Base-by-base conservation (phyloP, 1,140 invertebrate species). In the Amyelois transitella region DNA sequence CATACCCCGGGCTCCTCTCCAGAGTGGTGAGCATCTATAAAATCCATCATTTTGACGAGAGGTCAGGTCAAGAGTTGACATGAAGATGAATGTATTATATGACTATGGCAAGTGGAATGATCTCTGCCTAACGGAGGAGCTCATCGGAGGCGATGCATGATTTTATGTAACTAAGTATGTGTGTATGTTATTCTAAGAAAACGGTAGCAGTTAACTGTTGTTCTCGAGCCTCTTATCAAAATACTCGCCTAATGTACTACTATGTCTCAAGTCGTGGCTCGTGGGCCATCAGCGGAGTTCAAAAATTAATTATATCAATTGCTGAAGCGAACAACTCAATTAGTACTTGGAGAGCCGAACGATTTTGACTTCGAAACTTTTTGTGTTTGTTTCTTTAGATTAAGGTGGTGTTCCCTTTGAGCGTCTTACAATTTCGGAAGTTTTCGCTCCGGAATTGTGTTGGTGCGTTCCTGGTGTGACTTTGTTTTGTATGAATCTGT, bases 221-320 rank as follows among this genome's bases (percentile, higher is more conserved):
- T 63, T 65, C 68, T 66, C 68, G 5, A 5, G 25, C 25, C 32
- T 75, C 64, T 66, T 24, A 5, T 14, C n/a, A 38, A 38, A 2
- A 38, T 38, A n/a, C 32, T 38, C 32, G 32, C 32, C 17, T 14
- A 38, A 38, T 38, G 3, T 38, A 14, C n/a, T 14, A 12, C 17
- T 24, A 24, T 8, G 3, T 12, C 12, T 1, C n/a, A 21, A 48
- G 45, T 12, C 19, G 1, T 10, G 6, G 20, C 1, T 48, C 18
- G 12, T 19, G 19, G 2, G 63, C 60, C 66, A 55, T 62, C 51
- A 57, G 45, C 12, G 44, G 69, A 75, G 66, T 77, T 79, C 72
- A 69, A 67, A 79, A 77, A 80, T 80, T 82, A 80, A 80, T 82
- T 80, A 80, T 69, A 65, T 55, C 63, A 70, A 72, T 77, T 69